Percentiles rank a stretch among this genome's conserved stretches.
Evolutionary conservation across 2,888 invertebrate species (phyloP).

Genomic region (Oeneis ivallda): DNA sequence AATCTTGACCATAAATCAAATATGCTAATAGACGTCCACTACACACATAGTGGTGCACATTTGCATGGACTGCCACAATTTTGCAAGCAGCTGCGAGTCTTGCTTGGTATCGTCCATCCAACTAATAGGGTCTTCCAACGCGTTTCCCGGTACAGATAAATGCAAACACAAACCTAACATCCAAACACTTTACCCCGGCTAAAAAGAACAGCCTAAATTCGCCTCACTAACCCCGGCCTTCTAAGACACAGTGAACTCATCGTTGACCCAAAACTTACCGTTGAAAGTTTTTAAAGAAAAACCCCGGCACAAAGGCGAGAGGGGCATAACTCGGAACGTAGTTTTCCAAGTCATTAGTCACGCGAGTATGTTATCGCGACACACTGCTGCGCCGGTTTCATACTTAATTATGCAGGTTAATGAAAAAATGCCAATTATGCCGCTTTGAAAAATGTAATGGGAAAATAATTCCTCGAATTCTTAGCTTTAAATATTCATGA

Average conservation of each 20-base stretch:
- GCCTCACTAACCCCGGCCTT: not conserved
- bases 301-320: constrained; percentile 43
- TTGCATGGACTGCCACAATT: too few species aligned
- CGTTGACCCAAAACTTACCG: constrained; percentile 35
- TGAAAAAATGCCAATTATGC: not conserved
- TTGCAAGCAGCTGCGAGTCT: too few species aligned
- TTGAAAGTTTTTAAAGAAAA: constrained; percentile 52
- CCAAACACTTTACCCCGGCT: too few species aligned
- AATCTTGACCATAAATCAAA: too few species aligned
- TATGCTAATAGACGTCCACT: too few species aligned
- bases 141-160: too few species aligned
- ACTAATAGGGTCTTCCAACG: too few species aligned
- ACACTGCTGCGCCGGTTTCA: constrained; percentile 25
- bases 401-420: constrained; percentile 16
- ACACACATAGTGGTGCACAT: too few species aligned
- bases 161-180: not conserved
- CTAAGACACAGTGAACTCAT: constrained; percentile 15
- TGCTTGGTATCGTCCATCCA: too few species aligned
- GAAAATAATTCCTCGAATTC: not conserved
- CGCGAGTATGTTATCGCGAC: constrained; percentile 39
- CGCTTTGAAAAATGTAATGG: not conserved
- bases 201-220: constrained; percentile 4
- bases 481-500: not conserved
- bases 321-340: constrained; percentile 50
- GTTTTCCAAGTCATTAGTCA: constrained; percentile 63